phyloP scores from a whole-genome alignment of 2,888 invertebrate species.

The Rotaria macrura region DNA sequence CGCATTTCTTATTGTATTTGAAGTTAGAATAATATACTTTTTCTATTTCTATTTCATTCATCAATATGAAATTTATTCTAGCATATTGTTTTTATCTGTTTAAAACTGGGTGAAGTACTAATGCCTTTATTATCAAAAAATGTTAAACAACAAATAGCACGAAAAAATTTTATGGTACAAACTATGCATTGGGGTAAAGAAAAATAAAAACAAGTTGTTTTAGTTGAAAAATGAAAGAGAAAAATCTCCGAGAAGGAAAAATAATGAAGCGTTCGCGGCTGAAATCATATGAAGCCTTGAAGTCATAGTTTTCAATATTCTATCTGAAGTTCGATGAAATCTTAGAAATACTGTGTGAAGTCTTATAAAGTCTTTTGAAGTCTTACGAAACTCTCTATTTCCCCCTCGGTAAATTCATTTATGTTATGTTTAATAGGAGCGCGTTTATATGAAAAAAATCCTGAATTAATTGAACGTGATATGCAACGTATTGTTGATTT shows the following conservation, averaged over 20 bases:
- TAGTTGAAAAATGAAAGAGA: no score
- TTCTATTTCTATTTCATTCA: not conserved
- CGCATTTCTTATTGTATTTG: constrained; percentile 30
- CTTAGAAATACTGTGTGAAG: no score
- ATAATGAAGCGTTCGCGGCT: no score
- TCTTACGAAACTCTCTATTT: no score
- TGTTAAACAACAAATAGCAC: not conserved
- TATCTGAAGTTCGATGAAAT: no score
- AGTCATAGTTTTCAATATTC: no score
- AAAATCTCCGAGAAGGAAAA: no score
- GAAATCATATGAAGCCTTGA: no score
- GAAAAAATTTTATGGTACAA: constrained; percentile 13
- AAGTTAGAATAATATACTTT: not conserved
- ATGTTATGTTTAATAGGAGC: not conserved
- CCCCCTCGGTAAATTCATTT: no score
- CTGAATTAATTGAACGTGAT: not conserved
- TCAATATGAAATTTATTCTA: not conserved
- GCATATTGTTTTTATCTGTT: not conserved
- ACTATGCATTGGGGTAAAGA: not conserved
- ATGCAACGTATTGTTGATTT: not conserved
- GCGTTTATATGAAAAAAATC: constrained; percentile 15
- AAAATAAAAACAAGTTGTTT: no score
- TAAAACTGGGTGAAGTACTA: not conserved
- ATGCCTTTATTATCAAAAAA: not conserved
- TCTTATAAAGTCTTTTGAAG: no score